Percentiles rank a stretch among this genome's conserved stretches.
These are phyloP conservation scores for Scaptomyza cyrtandrae DNA, from an alignment of 2,888 invertebrate species.

Conservation along the genomic window DNA sequence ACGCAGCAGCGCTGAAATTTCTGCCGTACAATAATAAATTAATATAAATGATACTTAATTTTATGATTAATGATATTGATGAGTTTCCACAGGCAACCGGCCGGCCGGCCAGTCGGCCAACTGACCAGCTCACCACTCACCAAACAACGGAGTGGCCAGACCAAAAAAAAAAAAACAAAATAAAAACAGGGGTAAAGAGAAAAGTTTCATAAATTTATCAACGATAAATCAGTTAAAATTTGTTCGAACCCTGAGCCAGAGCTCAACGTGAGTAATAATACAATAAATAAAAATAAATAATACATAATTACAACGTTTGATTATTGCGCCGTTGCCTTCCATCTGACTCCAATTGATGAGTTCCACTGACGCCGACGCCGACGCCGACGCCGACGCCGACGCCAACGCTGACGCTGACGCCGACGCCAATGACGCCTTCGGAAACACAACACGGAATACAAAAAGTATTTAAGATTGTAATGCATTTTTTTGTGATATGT, in stretches of 20 bases:
- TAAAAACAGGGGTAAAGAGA: slow-evolving; percentile 46
- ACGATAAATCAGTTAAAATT: slow-evolving; percentile 71
- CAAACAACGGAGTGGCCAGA: slow-evolving; percentile 1
- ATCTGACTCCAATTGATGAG: slow-evolving; percentile 42
- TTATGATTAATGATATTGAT: slow-evolving; percentile 81
- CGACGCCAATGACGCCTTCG: slow-evolving; percentile 61
- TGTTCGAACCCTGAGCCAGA: background rate
- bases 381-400: slow-evolving; percentile 38
- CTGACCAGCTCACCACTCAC: slow-evolving; percentile 13
- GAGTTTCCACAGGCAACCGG: slow-evolving; percentile 73
- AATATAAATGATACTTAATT: slow-evolving; percentile 83
- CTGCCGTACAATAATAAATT: slow-evolving; percentile 79
- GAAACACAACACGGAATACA: slow-evolving; percentile 12
- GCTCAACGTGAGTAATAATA: slow-evolving; percentile 54
- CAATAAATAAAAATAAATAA: slow-evolving; percentile 80
- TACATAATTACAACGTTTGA: slow-evolving; percentile 76
- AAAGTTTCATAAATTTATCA: slow-evolving; percentile 75
- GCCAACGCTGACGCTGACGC: too few species aligned
- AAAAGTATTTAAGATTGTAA: slow-evolving; percentile 26
- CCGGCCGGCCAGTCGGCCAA: slow-evolving; percentile 23
- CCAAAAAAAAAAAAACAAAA: background rate
- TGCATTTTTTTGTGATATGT: slow-evolving; percentile 13
- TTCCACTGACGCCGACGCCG: slow-evolving; percentile 33
- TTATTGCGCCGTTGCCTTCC: slow-evolving; percentile 47
- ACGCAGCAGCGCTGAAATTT: slow-evolving; percentile 68